These are phyloP conservation scores for Xestia xanthographa DNA, from an alignment of 2,888 invertebrate species.

Conservation along the genomic window DNA sequence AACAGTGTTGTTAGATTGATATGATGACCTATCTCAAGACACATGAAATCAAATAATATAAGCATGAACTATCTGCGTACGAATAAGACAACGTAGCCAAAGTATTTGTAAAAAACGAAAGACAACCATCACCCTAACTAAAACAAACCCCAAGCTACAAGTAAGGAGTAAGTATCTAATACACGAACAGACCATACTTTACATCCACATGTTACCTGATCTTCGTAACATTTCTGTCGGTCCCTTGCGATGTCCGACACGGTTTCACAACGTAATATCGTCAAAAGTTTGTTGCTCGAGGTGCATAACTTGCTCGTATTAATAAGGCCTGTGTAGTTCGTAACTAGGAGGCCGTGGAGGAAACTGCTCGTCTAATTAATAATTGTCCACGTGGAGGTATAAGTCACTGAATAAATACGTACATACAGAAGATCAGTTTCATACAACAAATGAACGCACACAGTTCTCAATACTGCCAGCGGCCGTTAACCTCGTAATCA, in stretches of 20 bases:
- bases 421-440: not conserved
- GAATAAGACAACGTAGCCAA: not conserved
- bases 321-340: conserved; percentile 62
- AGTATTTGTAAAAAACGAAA: not conserved
- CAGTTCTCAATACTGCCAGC: not conserved
- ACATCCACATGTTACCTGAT: conserved; percentile 14
- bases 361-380: conserved; percentile 58
- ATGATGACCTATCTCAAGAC: no score
- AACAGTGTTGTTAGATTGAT: no score
- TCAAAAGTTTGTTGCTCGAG: conserved; percentile 57
- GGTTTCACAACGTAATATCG: conserved; percentile 61
- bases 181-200: conserved; percentile 36
- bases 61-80: not conserved
- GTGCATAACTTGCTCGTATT: conserved; percentile 60
- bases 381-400: conserved; percentile 44
- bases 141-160: not conserved
- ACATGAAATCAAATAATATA: not conserved
- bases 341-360: conserved; percentile 45
- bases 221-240: conserved; percentile 23
- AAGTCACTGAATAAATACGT: not conserved
- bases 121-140: not conserved
- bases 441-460: not conserved
- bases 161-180: not conserved
- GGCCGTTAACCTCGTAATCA: not conserved
- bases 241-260: conserved; percentile 51